Evolutionary conservation across 2,888 invertebrate species (phyloP), one percentile per base, ranked within the genome.

Genomic region (Eupeodes latifasciatus): DNA sequence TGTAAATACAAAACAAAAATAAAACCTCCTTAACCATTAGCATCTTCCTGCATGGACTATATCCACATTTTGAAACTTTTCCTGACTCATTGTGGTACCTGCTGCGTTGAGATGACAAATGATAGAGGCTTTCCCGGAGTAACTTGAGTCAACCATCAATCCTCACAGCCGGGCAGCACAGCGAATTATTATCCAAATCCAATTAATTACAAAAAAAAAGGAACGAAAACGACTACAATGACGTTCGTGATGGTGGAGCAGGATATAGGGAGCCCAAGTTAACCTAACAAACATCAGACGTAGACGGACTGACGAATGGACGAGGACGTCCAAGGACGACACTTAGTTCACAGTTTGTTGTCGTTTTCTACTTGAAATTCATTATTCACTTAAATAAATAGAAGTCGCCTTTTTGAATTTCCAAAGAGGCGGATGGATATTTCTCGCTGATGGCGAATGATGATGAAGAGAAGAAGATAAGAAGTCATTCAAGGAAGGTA

Each of bases 181-280:
- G 77, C 82, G 86, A 87, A 83, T 83, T 87, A 84, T 87, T 87
- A 87, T 87, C 87, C 87, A 87, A 87, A 87, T 87, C 87, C 79
- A 87, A 87, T 87, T 87, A 87, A 87, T 87, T 87, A 87, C 69
- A 62, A 62, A 67, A 51, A 51, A 61, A 40, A 78, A 59, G 75
- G 55, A 55, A 51, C 62, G 55, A 16, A 10, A 34, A 34, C 47
- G 47, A 47, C 47, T 5, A 11, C 47, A 6, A 10, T 19, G 53
- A 69, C 12, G 40, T 7, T 49, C 16, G 51, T n/a, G 66, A n/a
- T 7, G 10, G 49, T 34, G 66, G n/a, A 14, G 49, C 34, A 2
- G 27, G 7, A 51, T 11, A 14, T 5, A 27, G 27, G 3, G 27
- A 19, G 27, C 51, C 3, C 66, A 51, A 66, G 4, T 4, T 4